Conservation (phyloP, 2,888 invertebrate species). For the Diaphora mendica region DNA sequence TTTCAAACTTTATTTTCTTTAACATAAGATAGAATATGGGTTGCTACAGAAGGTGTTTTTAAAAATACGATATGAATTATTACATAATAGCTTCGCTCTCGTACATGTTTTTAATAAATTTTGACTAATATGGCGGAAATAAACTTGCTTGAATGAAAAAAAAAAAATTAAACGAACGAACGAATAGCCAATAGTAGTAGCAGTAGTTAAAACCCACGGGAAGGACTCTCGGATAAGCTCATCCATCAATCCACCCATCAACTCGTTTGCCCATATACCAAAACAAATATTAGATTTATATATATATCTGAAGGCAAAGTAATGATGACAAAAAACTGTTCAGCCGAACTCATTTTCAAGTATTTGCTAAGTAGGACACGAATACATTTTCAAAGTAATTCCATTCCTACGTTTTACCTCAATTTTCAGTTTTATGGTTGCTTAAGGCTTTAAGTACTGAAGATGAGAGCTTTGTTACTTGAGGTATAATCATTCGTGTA, state of each 20-base stretch:
- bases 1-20: not conserved
- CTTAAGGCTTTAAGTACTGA: not conserved
- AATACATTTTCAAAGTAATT: conserved; percentile 6
- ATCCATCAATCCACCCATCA: too few species aligned
- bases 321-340: not conserved
- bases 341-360: not conserved
- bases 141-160: too few species aligned
- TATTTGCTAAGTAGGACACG: not conserved
- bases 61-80: conserved; percentile 1
- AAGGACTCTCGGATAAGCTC: too few species aligned
- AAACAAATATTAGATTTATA: not conserved
- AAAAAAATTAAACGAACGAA: too few species aligned
- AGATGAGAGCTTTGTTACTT: not conserved
- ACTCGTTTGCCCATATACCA: too few species aligned
- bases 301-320: not conserved
- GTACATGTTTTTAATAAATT: conserved; percentile 6
- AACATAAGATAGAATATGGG: not conserved
- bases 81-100: not conserved
- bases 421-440: not conserved
- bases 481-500: not conserved
- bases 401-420: not conserved
- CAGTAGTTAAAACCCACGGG: too few species aligned
- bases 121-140: conserved; percentile 9
- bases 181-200: too few species aligned
- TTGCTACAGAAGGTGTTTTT: not conserved